Evolutionary conservation across 1,140 invertebrate genomes (phyloP).

Genomic region (Antheraea pernyi): DNA sequence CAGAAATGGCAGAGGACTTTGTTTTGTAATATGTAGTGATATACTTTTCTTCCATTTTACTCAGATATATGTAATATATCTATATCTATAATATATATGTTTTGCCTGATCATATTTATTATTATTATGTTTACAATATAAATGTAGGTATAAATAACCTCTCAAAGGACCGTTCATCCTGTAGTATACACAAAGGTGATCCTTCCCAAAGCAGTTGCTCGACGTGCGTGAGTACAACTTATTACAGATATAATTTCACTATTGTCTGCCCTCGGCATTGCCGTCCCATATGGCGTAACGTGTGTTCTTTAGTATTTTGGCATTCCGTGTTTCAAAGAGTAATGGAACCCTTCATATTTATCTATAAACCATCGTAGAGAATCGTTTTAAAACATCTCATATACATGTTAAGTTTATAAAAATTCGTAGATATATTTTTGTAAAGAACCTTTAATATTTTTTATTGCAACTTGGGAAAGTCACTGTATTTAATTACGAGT

Average conservation of each 20-base stretch:
- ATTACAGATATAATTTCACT: conserved; percentile 74
- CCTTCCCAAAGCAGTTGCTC: conserved; percentile 53
- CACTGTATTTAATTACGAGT: too few species aligned
- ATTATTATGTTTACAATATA: neutral
- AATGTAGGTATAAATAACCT: neutral
- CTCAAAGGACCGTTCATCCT: neutral
- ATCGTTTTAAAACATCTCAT: too few species aligned
- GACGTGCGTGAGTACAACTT: conserved; percentile 65
- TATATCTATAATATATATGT: too few species aligned
- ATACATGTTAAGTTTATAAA: too few species aligned
- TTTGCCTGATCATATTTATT: neutral
- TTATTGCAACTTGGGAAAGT: too few species aligned
- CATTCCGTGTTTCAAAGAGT: conserved; percentile 4
- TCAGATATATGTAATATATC: too few species aligned
- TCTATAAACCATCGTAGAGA: too few species aligned
- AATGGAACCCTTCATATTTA: neutral
- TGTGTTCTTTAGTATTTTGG: conserved; percentile 32
- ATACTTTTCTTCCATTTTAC: too few species aligned
- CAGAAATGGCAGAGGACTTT: too few species aligned
- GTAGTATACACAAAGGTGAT: conserved; percentile 1
- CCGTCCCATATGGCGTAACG: conserved; percentile 73
- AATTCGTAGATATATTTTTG: too few species aligned
- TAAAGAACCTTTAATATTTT: too few species aligned
- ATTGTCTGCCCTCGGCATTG: conserved; percentile 67
- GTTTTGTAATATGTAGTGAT: too few species aligned